phyloP scores from a whole-genome alignment of 37 sponge, comb jelly and placozoan genomes.

The Mnemiopsis leidyi region DNA sequence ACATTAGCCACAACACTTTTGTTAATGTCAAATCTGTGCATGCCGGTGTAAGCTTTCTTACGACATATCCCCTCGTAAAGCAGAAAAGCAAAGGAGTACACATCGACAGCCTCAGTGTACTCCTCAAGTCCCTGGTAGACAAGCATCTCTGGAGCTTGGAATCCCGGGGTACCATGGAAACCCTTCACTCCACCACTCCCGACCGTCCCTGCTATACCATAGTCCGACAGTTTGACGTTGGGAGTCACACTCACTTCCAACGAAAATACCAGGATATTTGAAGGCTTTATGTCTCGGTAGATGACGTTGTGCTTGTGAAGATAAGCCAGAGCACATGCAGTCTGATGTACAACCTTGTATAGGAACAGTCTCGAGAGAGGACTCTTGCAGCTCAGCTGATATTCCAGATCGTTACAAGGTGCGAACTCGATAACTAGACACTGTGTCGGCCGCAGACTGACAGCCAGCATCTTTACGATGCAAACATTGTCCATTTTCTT shows the following conservation, averaged over 20 bases:
- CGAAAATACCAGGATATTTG: conserved; percentile 25
- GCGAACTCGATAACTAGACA: conserved; percentile 50
- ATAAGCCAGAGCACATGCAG: conserved; percentile 47
- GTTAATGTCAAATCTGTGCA: conserved; percentile 47
- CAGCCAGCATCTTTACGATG: conserved; percentile 51
- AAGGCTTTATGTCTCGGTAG: conserved; percentile 45
- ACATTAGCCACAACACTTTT: background rate
- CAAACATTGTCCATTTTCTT: conserved; percentile 36
- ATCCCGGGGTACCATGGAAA: conserved; percentile 56
- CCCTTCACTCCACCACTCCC: conserved; percentile 39
- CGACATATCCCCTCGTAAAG: conserved; percentile 54
- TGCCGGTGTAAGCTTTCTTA: conserved; percentile 17
- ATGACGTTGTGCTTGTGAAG: conserved; percentile 51
- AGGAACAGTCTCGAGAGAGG: conserved; percentile 35
- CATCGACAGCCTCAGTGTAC: conserved; percentile 62
- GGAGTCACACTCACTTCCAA: conserved; percentile 25
- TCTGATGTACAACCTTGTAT: conserved; percentile 53
- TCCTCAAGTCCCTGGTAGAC: conserved; percentile 30
- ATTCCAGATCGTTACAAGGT: background rate
- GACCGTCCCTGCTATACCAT: conserved; percentile 39
- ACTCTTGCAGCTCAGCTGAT: background rate
- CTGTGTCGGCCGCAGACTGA: conserved; percentile 13
- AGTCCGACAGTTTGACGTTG: conserved; percentile 54
- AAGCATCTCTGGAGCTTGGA: conserved; percentile 60
- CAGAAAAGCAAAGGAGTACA: conserved; percentile 41